These are phyloP conservation scores for Ephialtes manifestator DNA, from an alignment of 2,888 invertebrate species.

Conservation along the genomic window DNA sequence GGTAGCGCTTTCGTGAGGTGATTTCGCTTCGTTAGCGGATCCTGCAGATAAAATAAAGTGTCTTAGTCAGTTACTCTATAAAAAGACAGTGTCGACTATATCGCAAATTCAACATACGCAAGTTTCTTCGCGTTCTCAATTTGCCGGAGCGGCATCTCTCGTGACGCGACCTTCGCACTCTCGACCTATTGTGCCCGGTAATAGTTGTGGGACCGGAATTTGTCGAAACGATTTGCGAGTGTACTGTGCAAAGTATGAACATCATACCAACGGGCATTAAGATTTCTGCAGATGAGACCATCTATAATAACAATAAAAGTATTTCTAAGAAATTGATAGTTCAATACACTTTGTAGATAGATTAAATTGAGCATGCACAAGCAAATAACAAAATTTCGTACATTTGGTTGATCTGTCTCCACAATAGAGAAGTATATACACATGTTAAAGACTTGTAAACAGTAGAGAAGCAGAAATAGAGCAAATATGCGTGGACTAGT, in stretches of 20 bases:
- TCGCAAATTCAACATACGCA: constrained; percentile 74
- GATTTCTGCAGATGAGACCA: constrained; percentile 90
- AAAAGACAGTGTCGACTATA: neutral
- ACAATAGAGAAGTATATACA: constrained; percentile 86
- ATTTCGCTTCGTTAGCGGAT: constrained; percentile 78
- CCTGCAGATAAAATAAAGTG: constrained; percentile 67
- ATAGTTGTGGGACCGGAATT: constrained; percentile 85
- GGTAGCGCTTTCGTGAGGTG: constrained; percentile 76
- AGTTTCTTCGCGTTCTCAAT: constrained; percentile 77
- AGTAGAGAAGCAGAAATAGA: constrained; percentile 92
- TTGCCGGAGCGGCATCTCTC: constrained; percentile 81
- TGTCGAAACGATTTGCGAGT: constrained; percentile 93
- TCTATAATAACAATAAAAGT: constrained; percentile 83
- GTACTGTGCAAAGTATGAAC: constrained; percentile 91
- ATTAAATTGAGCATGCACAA: neutral
- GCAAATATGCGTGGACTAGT: constrained; percentile 92
- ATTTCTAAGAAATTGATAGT: constrained; percentile 6
- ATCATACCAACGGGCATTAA: constrained; percentile 91
- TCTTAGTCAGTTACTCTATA: neutral
- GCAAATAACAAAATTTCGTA: constrained; percentile 81
- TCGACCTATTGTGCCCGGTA: constrained; percentile 76
- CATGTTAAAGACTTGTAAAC: constrained; percentile 90
- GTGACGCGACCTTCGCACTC: constrained; percentile 78
- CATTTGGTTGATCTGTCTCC: constrained; percentile 86
- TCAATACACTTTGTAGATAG: neutral